phyloP scores from a whole-genome alignment of 37 sponge, comb jelly and placozoan species.

The Ephydatia muelleri region DNA sequence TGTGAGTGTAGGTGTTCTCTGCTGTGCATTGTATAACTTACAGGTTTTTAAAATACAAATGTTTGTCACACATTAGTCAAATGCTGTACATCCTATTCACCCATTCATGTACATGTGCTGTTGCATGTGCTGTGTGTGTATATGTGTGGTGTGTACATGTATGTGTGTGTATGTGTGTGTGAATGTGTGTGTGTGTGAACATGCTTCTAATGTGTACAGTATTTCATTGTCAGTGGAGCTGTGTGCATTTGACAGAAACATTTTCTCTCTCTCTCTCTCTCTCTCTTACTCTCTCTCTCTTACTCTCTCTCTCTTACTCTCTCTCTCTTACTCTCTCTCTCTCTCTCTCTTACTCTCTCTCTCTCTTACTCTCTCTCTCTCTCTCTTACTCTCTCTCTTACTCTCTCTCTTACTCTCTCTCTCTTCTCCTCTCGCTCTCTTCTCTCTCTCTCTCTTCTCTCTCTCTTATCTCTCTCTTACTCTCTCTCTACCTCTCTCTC shows the following conservation, averaged over 20 bases:
- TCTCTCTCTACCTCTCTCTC: too few relatives aligned
- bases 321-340: not conserved
- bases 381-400: not conserved
- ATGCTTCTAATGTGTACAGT: not conserved
- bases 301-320: not conserved
- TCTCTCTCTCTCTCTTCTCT: too few relatives aligned
- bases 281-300: not conserved
- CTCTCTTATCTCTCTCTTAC: too few relatives aligned
- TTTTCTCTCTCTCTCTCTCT: not conserved
- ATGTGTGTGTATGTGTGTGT: not conserved
- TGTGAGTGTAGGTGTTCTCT: slow-evolving; percentile 38
- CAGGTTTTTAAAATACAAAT: not conserved
- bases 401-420: slow-evolving; percentile 11
- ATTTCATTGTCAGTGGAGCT: not conserved
- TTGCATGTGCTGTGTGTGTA: not conserved
- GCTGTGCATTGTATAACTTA: not conserved
- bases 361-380: slow-evolving; percentile 5
- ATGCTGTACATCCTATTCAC: too few relatives aligned
- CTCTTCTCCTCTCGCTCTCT: too few relatives aligned
- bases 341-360: slow-evolving; percentile 12
- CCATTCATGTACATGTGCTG: not conserved
- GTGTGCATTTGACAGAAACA: not conserved
- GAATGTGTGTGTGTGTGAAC: not conserved
- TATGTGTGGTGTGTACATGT: not conserved
- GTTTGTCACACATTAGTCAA: not conserved